Conservation (phyloP, 2,113 vertebrate genomes). For the Pluvianellus socialis region DNA sequence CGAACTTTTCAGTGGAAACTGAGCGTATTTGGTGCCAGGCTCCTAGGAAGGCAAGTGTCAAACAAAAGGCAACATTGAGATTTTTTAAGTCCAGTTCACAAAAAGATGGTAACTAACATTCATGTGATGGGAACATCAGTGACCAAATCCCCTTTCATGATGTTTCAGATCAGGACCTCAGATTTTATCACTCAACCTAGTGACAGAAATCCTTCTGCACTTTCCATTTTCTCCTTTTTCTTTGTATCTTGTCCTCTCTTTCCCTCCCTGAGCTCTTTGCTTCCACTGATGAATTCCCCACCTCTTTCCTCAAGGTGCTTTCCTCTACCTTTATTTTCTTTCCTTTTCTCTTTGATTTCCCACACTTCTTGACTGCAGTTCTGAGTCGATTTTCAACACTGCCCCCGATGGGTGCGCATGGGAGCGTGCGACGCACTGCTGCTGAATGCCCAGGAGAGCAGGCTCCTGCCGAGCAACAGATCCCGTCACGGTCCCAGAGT, state of each 20-base stretch:
- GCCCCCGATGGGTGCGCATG: rapidly evolving
- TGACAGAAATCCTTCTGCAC: not conserved
- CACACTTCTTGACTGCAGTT: not conserved
- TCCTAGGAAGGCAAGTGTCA: not conserved
- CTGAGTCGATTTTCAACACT: not conserved
- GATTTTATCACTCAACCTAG: not conserved
- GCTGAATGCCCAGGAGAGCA: not conserved
- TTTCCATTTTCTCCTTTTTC: not conserved
- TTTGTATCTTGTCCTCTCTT: not conserved
- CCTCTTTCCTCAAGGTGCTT: not conserved
- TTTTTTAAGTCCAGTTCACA: not conserved
- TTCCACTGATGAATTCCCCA: not conserved
- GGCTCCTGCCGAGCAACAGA: not conserved
- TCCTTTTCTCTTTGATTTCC: not conserved
- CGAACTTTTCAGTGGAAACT: not conserved
- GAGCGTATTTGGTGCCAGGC: not conserved
- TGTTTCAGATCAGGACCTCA: not conserved
- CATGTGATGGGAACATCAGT: not conserved
- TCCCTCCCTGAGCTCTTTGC: not conserved
- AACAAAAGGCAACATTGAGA: not conserved
- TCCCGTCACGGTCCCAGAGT: rapidly evolving
- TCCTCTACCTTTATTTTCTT: not conserved
- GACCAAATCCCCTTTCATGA: not conserved
- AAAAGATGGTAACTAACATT: not conserved
- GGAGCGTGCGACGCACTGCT: rapidly evolving